Percentiles rank a stretch among this genome's conserved stretches.
phyloP scores from a whole-genome alignment of 2,113 vertebrate genomes.

The Odocoileus hemionus region DNA sequence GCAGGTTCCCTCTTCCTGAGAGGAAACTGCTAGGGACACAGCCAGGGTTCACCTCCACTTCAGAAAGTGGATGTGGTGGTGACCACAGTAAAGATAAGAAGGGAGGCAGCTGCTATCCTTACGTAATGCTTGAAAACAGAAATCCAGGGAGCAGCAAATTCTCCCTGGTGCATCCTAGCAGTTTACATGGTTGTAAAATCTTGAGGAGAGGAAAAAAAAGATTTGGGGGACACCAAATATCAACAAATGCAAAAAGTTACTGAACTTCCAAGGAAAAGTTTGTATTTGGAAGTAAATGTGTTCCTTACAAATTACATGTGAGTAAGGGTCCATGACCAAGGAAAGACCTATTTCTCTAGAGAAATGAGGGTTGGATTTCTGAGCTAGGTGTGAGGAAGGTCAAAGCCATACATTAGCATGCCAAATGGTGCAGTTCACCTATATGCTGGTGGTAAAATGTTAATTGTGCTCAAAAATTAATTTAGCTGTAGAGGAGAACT shows the following conservation, averaged over 20 bases:
- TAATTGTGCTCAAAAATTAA: neutral
- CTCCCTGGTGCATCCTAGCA: neutral
- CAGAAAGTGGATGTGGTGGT: neutral
- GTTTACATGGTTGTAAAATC: neutral
- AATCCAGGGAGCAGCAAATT: neutral
- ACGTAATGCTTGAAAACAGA: neutral
- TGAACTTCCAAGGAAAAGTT: neutral
- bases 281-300: neutral
- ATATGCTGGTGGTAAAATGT: neutral
- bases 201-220: neutral
- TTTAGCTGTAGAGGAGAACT: neutral
- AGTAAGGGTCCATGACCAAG: neutral
- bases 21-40: neutral
- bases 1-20: neutral
- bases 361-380: neutral
- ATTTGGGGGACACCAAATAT: neutral
- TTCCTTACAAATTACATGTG: neutral
- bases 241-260: neutral
- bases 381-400: neutral
- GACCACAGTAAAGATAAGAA: neutral
- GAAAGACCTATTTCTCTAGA: neutral
- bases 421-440: neutral
- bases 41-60: neutral
- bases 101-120: neutral
- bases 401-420: neutral